These are phyloP conservation scores for Cotesia vestalis DNA, from an alignment of 1,140 invertebrate genomes.

Conservation along the genomic window DNA sequence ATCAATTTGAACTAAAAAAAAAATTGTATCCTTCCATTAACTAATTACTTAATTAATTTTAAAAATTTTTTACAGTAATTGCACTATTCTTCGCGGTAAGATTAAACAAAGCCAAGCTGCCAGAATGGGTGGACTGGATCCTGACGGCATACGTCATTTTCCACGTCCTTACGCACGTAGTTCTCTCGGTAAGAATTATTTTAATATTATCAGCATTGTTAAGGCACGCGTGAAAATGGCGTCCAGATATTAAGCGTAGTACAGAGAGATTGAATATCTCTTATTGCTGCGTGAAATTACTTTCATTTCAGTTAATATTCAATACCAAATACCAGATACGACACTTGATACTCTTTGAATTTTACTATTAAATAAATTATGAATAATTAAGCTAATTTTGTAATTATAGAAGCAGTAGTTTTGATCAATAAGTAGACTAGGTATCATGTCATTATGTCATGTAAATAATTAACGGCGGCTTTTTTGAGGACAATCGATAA, in stretches of 20 bases:
- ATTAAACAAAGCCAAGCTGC: slow-evolving; percentile 84
- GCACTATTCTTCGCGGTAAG: slow-evolving; percentile 92
- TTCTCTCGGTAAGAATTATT: slow-evolving; percentile 81
- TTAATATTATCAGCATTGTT: neutral
- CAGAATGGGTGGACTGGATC: slow-evolving; percentile 87
- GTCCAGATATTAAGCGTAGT: too few species aligned
- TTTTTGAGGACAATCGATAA: slow-evolving; percentile 18
- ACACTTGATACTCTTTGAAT: too few species aligned
- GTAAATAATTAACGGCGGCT: slow-evolving; percentile 24
- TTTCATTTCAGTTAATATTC: too few species aligned
- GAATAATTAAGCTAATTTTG: too few species aligned
- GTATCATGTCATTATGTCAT: neutral
- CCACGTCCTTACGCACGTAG: slow-evolving; percentile 88
- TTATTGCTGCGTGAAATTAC: too few species aligned
- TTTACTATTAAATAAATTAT: too few species aligned
- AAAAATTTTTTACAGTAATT: slow-evolving; percentile 75
- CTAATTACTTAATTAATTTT: slow-evolving; percentile 27
- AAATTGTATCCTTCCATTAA: neutral
- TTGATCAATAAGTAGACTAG: too few species aligned
- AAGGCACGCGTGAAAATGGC: too few species aligned
- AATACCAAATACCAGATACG: too few species aligned
- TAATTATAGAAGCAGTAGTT: too few species aligned
- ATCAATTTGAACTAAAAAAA: too few species aligned
- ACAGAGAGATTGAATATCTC: too few species aligned
- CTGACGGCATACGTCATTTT: slow-evolving; percentile 88